Conservation (phyloP, 30 jellyfish, hydroid and myxozoan species). For the Pelagia noctiluca region DNA sequence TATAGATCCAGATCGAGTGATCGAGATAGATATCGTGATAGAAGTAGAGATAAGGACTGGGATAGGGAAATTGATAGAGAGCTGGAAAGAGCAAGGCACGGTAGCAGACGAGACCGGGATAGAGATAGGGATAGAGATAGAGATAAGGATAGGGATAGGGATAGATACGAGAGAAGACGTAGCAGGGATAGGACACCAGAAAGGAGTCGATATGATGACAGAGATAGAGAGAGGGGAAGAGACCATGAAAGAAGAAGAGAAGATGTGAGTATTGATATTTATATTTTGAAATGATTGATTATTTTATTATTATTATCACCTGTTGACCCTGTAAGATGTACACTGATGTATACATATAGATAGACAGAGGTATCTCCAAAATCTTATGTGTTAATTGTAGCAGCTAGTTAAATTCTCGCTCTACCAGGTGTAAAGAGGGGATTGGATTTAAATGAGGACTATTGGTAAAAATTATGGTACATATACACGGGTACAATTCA, state of each 20-base stretch:
- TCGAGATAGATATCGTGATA: constrained; percentile 15
- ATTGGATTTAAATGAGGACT: no score
- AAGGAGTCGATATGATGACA: constrained; percentile 24
- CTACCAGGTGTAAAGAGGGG: no score
- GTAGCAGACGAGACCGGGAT: constrained; percentile 48
- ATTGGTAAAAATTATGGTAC: no score
- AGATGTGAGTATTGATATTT: constrained; percentile 34
- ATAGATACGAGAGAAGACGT: constrained; percentile 16
- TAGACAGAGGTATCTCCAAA: no score
- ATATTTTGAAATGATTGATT: no score
- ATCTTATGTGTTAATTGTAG: no score
- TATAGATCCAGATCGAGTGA: constrained; percentile 22
- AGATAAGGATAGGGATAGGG: constrained; percentile 24
- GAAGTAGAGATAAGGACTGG: constrained; percentile 34
- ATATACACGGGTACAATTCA: no score
- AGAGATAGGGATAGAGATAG: constrained; percentile 26
- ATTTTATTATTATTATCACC: no score
- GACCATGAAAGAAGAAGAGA: constrained; percentile 64
- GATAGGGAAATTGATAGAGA: constrained; percentile 56
- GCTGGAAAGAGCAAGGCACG: constrained; percentile 44
- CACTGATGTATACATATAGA: no score
- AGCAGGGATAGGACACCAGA: background rate
- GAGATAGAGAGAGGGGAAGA: constrained; percentile 43
- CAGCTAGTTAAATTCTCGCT: no score
- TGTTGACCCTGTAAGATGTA: no score